Base-by-base conservation (phyloP, 2,797 vertebrate species). In the Oreochromis mossambicus region DNA sequence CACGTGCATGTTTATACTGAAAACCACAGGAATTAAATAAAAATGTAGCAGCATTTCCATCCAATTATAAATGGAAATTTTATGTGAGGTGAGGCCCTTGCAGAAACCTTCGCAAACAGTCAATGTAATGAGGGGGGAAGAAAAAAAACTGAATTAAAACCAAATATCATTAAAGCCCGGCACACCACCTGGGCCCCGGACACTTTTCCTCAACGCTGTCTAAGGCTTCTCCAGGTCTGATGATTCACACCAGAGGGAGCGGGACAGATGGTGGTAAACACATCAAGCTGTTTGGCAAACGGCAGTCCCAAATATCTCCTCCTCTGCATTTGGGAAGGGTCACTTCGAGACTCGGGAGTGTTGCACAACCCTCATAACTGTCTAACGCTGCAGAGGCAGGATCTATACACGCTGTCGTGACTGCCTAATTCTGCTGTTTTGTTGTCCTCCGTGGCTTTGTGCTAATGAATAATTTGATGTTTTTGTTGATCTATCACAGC, bases 241-340 rank as follows among this genome's bases (percentile, higher is more conserved):
- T 91, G 80, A 90, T 87, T 90, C 80, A 84, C 77, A 87, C 78
- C 81, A 79, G 83, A 88, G 87, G 41, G 81, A 79, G 66, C 1
- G n/a, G 80, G 89, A 88, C 94, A 96, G 94, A 93, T 93, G 95
- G 91, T 77, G 81, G 80, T 83, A 91, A 94, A 93, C 91, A 88
- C 82, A 79, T 89, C 91, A 92, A 92, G 87, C 90, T 92, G 91
- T 86, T 91, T 82, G 34, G 26, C 80, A 83, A 88, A 82, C 87
- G 24, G 66, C 82, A 79, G 41, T 56, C 24, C 76, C 75, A 82
- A 77, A 86, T 17, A 79, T 66, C 36, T 55, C 56, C 38, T 77
- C 56, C 81, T 68, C 51, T 80, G 81, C 56, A 77, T 78, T 43
- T 26, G 46, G 76, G 38, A 46, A 82, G 84, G 86, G 83, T 88